Evolutionary conservation across 2,888 invertebrate species (phyloP).

Genomic region (Diarsia dahlii): DNA sequence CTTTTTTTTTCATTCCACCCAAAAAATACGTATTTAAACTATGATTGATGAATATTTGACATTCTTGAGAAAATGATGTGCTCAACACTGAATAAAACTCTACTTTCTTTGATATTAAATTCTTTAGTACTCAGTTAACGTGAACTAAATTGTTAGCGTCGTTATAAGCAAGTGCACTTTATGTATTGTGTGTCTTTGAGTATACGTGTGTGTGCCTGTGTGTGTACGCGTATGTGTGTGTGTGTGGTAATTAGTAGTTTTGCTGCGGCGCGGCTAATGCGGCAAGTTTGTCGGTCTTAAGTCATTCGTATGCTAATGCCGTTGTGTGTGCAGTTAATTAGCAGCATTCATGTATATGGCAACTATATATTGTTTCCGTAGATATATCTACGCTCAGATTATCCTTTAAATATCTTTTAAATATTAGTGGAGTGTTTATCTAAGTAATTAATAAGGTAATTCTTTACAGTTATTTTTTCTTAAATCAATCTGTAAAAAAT

Average conservation of each 20-base stretch:
- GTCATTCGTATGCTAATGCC: slow-evolving; percentile 57
- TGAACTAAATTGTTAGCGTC: slow-evolving; percentile 17
- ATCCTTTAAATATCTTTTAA: neutral
- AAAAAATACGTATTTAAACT: neutral
- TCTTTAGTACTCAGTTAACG: neutral
- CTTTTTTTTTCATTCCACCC: neutral
- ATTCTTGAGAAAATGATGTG: neutral
- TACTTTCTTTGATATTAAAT: neutral
- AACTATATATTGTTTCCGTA: slow-evolving; percentile 8
- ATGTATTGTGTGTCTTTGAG: neutral
- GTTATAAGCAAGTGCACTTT: slow-evolving; percentile 3
- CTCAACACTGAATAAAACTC: neutral
- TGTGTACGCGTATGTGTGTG: neutral
- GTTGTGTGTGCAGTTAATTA: slow-evolving; percentile 38
- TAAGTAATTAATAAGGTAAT: neutral
- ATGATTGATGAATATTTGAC: neutral
- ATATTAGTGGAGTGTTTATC: neutral
- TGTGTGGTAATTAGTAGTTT: slow-evolving; percentile 50
- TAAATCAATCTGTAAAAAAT: neutral
- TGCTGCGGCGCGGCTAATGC: slow-evolving; percentile 23
- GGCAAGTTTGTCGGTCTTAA: slow-evolving; percentile 44
- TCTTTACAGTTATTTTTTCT: neutral
- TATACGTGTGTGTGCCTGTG: neutral
- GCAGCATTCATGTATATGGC: slow-evolving; percentile 5
- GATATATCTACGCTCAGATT: neutral